Evolutionary conservation across 1,140 invertebrate species (phyloP).

Genomic region (Alviniconcha marisindica): DNA sequence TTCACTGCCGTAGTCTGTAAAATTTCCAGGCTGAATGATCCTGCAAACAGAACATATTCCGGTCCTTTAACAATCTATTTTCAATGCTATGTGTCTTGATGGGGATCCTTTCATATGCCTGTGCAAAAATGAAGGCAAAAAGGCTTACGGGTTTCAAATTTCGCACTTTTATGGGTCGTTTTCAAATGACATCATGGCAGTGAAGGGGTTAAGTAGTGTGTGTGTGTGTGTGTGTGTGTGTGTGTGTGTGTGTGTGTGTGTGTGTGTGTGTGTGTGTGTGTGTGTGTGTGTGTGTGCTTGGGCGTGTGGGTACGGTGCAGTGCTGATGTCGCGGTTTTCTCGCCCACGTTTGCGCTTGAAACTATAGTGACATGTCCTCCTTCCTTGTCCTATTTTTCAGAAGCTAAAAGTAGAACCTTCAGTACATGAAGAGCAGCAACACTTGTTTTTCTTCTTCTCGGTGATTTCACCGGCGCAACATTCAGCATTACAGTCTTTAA

Average conservation of each 20-base stretch:
- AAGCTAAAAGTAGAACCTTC: neutral
- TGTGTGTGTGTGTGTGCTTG: neutral
- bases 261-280: neutral
- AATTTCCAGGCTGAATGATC: too few species aligned
- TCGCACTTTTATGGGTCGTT: neutral
- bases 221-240: conserved; percentile 6
- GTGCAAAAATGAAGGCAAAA: neutral
- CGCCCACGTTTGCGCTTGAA: too few species aligned
- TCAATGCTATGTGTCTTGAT: neutral
- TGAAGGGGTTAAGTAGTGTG: neutral
- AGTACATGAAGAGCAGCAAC: neutral
- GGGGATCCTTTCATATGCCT: neutral
- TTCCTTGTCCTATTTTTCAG: neutral
- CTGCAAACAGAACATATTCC: too few species aligned
- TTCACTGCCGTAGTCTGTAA: too few species aligned
- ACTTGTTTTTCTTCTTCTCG: neutral
- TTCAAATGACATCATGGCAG: neutral
- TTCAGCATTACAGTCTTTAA: too few species aligned
- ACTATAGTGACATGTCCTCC: too few species aligned
- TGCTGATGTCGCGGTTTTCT: neutral
- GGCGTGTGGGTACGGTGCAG: neutral
- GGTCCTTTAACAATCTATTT: neutral
- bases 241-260: neutral
- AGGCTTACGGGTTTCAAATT: neutral
- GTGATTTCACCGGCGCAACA: too few species aligned